Evolutionary conservation across 2,888 invertebrate species (phyloP).

Genomic region (Perdita meconis): DNA sequence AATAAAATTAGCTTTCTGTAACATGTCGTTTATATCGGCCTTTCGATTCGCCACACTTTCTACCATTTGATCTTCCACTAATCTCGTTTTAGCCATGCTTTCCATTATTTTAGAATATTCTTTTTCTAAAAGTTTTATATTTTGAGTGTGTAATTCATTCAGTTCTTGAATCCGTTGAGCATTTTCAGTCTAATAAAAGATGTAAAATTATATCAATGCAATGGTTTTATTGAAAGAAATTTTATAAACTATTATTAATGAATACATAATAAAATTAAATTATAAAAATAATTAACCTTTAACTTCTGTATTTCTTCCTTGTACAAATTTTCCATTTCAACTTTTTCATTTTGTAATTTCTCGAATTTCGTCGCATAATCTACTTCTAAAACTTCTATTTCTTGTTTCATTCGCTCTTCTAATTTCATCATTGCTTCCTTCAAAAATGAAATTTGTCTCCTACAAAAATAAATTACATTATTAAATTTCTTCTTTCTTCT

Average conservation of each 20-base stretch:
- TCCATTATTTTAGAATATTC: conserved; percentile 78
- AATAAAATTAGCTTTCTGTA: conserved; percentile 75
- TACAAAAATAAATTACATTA: conserved; percentile 50
- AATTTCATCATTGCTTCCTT: conserved; percentile 74
- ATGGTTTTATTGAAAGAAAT: background rate
- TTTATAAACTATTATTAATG: background rate
- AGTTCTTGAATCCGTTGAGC: conserved; percentile 72
- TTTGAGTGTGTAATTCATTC: conserved; percentile 72
- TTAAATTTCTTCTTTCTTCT: background rate
- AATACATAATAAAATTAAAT: background rate
- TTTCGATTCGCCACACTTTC: conserved; percentile 73
- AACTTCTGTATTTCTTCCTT: conserved; percentile 75
- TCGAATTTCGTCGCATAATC: conserved; percentile 76
- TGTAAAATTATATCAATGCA: background rate
- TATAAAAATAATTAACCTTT: conserved; percentile 65
- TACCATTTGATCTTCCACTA: conserved; percentile 75
- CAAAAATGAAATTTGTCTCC: conserved; percentile 76
- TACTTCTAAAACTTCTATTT: conserved; percentile 74
- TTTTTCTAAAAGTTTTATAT: conserved; percentile 75
- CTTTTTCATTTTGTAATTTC: conserved; percentile 74
- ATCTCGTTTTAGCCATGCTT: conserved; percentile 77
- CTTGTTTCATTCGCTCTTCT: conserved; percentile 74
- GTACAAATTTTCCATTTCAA: conserved; percentile 69
- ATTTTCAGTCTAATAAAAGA: conserved; percentile 71
- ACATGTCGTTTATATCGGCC: conserved; percentile 74